These are phyloP conservation scores for Crotalus adamanteus DNA, from an alignment of 2,797 vertebrate species.

Conservation along the genomic window DNA sequence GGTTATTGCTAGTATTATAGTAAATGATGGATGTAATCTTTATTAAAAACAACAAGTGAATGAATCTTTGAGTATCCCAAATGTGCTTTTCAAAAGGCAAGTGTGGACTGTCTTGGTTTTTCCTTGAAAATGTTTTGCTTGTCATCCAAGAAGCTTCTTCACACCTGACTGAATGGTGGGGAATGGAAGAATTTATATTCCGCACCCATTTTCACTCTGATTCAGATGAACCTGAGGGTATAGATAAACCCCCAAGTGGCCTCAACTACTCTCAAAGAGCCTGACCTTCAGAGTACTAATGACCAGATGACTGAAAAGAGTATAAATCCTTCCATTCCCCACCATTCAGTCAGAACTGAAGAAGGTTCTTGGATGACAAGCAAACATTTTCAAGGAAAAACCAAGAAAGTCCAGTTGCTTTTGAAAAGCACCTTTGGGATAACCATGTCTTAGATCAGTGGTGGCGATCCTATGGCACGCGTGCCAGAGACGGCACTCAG, in stretches of 20 bases:
- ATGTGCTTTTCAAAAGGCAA: not conserved
- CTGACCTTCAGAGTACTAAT: not conserved
- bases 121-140: not conserved
- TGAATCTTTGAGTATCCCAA: not conserved
- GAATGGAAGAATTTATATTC: not conserved
- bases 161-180: not conserved
- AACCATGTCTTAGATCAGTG: not conserved
- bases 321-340: not conserved
- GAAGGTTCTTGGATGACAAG: not conserved
- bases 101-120: not conserved
- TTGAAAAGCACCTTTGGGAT: not conserved
- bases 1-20: not conserved
- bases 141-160: not conserved
- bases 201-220: not conserved
- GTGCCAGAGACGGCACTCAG: no score
- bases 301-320: not conserved
- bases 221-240: not conserved
- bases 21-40: not conserved
- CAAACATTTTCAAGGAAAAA: not conserved
- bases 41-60: not conserved
- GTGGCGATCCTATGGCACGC: no score
- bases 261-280: not conserved
- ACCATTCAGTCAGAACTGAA: not conserved
- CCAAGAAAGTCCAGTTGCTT: not conserved
- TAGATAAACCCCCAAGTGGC: not conserved